Evolutionary conservation across 2,797 vertebrate species (phyloP).

Genomic region (Rhyacichthys aspro): DNA sequence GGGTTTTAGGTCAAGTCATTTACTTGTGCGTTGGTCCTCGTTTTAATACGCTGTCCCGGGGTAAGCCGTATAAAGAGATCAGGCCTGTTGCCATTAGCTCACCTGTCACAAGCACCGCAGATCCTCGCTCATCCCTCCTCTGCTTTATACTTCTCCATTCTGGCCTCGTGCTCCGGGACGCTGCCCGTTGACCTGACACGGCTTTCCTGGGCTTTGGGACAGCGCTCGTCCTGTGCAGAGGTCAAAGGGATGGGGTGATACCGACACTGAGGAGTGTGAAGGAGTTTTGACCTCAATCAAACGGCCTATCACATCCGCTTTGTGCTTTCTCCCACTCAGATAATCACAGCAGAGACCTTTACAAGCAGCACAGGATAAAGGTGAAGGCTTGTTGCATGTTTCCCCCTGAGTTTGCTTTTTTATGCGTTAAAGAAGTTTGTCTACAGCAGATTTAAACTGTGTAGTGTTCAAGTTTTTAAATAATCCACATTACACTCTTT

Average conservation of each 20-base stretch:
- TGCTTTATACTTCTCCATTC: constrained; percentile 47
- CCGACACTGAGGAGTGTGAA: constrained; percentile 28
- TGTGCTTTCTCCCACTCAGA: constrained; percentile 55
- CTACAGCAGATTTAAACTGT: no score
- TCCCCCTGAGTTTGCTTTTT: not conserved
- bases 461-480: no score
- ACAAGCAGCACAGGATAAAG: constrained; percentile 32
- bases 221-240: constrained; percentile 37
- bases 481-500: no score
- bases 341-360: constrained; percentile 50
- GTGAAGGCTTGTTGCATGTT: constrained; percentile 17
- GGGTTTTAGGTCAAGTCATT: constrained; percentile 86
- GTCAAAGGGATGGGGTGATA: constrained; percentile 39
- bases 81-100: constrained; percentile 69
- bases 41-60: constrained; percentile 80
- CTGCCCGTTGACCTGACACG: constrained; percentile 51
- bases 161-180: constrained; percentile 20
- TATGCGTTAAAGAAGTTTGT: not conserved
- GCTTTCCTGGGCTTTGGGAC: constrained; percentile 44
- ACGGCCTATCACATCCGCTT: constrained; percentile 50
- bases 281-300: constrained; percentile 76
- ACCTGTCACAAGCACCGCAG: constrained; percentile 59
- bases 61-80: constrained; percentile 75
- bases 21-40: constrained; percentile 79
- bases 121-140: constrained; percentile 52